Percentiles rank a stretch among this genome's conserved stretches.
Conservation (phyloP, 2,888 invertebrate genomes). For the Hoplodrina blanda region DNA sequence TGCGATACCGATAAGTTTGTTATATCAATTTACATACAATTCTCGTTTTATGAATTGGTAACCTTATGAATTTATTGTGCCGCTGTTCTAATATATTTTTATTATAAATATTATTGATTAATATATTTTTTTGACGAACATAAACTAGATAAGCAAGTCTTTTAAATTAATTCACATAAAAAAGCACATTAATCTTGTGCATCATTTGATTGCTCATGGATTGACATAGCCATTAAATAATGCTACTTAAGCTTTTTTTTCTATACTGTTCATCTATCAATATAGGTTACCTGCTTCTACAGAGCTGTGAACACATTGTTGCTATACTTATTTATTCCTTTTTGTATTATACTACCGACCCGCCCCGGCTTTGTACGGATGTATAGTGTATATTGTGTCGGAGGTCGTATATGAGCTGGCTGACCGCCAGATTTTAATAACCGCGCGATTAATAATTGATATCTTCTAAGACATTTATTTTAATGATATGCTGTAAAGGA, state of each 20-base stretch:
- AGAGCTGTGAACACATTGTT: neutral
- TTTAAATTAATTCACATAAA: slow-evolving; percentile 10
- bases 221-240: neutral
- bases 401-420: no score
- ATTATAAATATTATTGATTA: slow-evolving; percentile 1
- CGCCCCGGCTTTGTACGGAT: no score
- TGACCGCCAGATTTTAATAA: no score
- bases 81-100: slow-evolving; percentile 24
- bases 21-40: slow-evolving; percentile 37
- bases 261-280: neutral
- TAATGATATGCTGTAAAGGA: no score
- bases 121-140: slow-evolving; percentile 5
- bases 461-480: no score
- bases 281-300: neutral
- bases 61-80: slow-evolving; percentile 16
- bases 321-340: neutral
- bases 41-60: neutral
- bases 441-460: no score
- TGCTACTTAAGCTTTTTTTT: neutral
- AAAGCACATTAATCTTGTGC: slow-evolving; percentile 10
- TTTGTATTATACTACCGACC: neutral
- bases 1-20: slow-evolving; percentile 30
- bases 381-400: no score
- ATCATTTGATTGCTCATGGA: slow-evolving; percentile 8
- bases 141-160: slow-evolving; percentile 14